These are phyloP conservation scores for Entelurus aequoreus DNA, from an alignment of 2,113 vertebrate genomes.

Conservation along the genomic window DNA sequence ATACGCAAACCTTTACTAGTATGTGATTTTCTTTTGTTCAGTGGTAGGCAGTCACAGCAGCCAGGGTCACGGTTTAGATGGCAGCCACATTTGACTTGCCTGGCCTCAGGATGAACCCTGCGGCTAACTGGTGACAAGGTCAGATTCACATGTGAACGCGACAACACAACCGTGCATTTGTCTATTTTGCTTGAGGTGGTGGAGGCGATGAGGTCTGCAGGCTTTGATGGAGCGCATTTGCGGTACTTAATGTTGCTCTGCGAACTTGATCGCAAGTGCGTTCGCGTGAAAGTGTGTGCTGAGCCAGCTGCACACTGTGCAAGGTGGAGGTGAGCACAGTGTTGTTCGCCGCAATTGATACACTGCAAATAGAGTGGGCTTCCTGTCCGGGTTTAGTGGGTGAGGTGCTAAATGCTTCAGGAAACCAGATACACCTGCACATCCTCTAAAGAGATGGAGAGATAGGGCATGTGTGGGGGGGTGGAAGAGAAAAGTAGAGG, in stretches of 20 bases:
- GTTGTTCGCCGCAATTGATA: slow-evolving; percentile 77
- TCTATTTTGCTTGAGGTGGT: slow-evolving; percentile 35
- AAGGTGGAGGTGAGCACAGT: slow-evolving; percentile 67
- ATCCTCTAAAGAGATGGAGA: slow-evolving; percentile 60
- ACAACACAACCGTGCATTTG: slow-evolving; percentile 12
- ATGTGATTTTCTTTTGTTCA: slow-evolving; percentile 14
- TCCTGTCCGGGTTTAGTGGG: slow-evolving; percentile 73
- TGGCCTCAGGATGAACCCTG: slow-evolving; percentile 55
- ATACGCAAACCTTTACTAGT: too few relatives aligned
- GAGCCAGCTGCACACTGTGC: slow-evolving; percentile 60
- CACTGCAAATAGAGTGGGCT: slow-evolving; percentile 78
- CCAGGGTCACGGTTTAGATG: slow-evolving; percentile 38
- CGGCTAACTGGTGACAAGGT: slow-evolving; percentile 59
- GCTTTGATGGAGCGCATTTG: slow-evolving; percentile 44
- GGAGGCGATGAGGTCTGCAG: slow-evolving; percentile 41
- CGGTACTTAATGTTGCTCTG: slow-evolving; percentile 23
- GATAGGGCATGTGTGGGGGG: slow-evolving; percentile 17
- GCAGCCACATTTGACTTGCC: slow-evolving; percentile 52
- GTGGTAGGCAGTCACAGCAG: slow-evolving; percentile 50
- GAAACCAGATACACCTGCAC: slow-evolving; percentile 76
- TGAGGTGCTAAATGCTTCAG: slow-evolving; percentile 75
- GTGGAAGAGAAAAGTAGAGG: slow-evolving; percentile 19
- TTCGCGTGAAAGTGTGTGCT: slow-evolving; percentile 50
- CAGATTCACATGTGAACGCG: slow-evolving; percentile 33
- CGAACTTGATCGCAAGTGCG: slow-evolving; percentile 30